phyloP scores from a whole-genome alignment of 2,113 vertebrate genomes.

The Leucoraja erinaceus region DNA sequence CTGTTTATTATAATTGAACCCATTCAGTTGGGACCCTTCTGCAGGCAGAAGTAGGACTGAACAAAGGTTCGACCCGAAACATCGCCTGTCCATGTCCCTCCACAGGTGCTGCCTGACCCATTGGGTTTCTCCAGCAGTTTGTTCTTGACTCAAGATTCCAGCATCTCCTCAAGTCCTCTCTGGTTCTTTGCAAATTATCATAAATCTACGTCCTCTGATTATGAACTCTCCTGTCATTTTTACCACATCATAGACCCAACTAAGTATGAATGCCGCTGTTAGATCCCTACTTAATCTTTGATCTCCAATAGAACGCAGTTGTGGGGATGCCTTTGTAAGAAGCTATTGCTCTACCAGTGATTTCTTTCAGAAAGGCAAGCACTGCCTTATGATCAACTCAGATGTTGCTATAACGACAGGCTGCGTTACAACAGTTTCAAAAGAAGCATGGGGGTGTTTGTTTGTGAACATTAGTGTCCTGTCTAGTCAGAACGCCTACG shows the following conservation, averaged over 20 bases:
- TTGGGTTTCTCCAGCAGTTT: too few species aligned
- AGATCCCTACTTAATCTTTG: neutral
- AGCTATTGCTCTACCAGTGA: neutral
- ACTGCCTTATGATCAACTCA: neutral
- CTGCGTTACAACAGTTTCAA: slow-evolving; percentile 3
- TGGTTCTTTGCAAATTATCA: neutral
- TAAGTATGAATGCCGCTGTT: neutral
- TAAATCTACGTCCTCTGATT: neutral
- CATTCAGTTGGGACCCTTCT: too few species aligned
- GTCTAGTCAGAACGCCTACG: slow-evolving; percentile 38
- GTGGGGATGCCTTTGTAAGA: neutral
- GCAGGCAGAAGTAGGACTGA: too few species aligned
- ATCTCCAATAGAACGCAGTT: neutral
- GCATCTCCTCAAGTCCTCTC: neutral
- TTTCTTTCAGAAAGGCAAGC: neutral
- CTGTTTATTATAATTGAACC: neutral
- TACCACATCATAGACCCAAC: neutral
- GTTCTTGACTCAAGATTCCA: too few species aligned
- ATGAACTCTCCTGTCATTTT: neutral
- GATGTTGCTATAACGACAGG: neutral
- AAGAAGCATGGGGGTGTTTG: neutral
- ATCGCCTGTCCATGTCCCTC: too few species aligned
- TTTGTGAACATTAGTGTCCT: slow-evolving; percentile 15
- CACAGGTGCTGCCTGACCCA: too few species aligned
- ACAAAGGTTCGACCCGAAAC: too few species aligned